Percentiles rank a stretch among this genome's conserved stretches.
Conservation (phyloP, 30 jellyfish, hydroid and myxozoan genomes). For the Hydra vulgaris region DNA sequence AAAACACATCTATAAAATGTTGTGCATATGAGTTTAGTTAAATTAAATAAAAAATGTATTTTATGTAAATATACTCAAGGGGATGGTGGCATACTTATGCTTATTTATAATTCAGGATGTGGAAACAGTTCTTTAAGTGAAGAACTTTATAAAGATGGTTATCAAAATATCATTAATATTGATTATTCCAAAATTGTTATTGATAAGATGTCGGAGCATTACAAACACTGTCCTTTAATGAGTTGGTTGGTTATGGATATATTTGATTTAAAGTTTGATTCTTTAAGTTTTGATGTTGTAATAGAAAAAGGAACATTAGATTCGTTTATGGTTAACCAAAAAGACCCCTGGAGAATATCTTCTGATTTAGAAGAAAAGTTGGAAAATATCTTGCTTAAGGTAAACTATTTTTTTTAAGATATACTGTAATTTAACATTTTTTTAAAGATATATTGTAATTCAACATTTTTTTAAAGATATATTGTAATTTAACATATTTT, state of each 20-base stretch:
- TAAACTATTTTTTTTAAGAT: neutral
- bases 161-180: neutral
- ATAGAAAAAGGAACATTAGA: constrained; percentile 15
- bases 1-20: too few species aligned
- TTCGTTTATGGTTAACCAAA: neutral
- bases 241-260: constrained; percentile 11
- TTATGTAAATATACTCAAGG: neutral
- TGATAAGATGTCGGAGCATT: neutral
- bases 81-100: too few species aligned
- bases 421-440: too few species aligned
- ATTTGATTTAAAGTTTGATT: neutral
- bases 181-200: constrained; percentile 1
- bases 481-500: too few species aligned
- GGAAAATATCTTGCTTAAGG: neutral
- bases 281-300: constrained; percentile 12
- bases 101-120: neutral
- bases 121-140: constrained; percentile 12
- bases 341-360: constrained; percentile 5
- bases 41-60: too few species aligned
- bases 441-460: too few species aligned
- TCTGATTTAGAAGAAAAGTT: neutral
- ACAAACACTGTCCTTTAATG: neutral
- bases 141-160: constrained; percentile 9
- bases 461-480: too few species aligned
- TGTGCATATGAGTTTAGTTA: too few species aligned